Evolutionary conservation across 2,797 vertebrate genomes (phyloP).

Genomic region (Saxicola maurus): DNA sequence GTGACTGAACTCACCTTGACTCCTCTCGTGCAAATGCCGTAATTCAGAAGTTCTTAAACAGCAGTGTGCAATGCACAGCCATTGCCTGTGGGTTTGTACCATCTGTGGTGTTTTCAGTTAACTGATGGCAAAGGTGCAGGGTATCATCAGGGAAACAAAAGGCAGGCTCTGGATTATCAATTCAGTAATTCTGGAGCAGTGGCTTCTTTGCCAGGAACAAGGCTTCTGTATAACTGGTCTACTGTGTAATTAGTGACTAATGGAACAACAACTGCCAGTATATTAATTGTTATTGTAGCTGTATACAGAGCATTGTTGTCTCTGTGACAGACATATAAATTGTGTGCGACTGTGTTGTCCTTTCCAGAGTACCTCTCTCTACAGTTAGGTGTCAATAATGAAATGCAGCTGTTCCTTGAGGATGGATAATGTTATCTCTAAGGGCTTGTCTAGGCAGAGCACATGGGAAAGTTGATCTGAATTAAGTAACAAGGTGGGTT

Average conservation of each 20-base stretch:
- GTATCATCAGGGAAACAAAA: background rate
- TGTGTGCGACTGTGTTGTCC: background rate
- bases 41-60: slow-evolving; percentile 28
- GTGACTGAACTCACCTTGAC: slow-evolving; percentile 47
- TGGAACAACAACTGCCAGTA: slow-evolving; percentile 19
- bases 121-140: background rate
- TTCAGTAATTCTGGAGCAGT: background rate
- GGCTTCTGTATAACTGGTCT: background rate
- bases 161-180: background rate
- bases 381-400: slow-evolving; percentile 35
- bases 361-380: background rate
- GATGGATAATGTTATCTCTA: background rate
- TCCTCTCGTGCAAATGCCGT: slow-evolving; percentile 37
- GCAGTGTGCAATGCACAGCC: background rate
- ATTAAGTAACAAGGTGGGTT: slow-evolving; percentile 39
- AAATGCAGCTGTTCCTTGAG: slow-evolving; percentile 22
- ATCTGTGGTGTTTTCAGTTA: background rate
- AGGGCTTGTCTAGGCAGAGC: background rate
- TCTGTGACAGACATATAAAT: slow-evolving; percentile 4
- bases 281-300: slow-evolving; percentile 29
- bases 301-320: slow-evolving; percentile 12
- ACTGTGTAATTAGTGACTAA: slow-evolving; percentile 52
- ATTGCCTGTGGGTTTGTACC: background rate
- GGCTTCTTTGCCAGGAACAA: slow-evolving; percentile 18
- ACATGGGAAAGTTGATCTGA: background rate